Base-by-base conservation (phyloP, 2,797 vertebrate genomes). In the Sparus aurata region DNA sequence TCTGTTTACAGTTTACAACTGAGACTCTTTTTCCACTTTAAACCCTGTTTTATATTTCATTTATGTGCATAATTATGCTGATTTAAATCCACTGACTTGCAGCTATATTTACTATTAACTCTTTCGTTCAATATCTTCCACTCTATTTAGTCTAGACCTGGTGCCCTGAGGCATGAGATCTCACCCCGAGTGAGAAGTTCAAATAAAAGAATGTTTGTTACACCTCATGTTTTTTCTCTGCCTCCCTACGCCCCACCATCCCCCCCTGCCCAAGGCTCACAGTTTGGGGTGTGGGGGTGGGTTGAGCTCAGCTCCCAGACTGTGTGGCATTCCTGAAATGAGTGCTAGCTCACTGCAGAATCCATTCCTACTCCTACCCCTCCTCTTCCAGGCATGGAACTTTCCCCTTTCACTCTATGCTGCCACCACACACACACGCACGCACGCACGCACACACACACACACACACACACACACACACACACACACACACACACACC, bases 301-400 rank as follows among this genome's bases (percentile, higher is more conserved):
- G 73, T 18, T 71, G 55, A 59, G 53, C 67, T 75, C 70, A 61
- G 75, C 47, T 77, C 52, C 60, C 58, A 79, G 88, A 89, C 79
- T 71, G 38, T 72, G 84, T 27, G 78, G 82, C 81, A 90, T 93
- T 93, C 87, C 80, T 88, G 79, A 91, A 86, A 92, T 91, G 69
- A 88, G 81, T 74, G 84, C 45, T 52, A 65, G 83, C 63, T 86
- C 43, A n/a, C 69, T 78, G 54, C 43, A 59, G 58, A 77, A 64
- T 30, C 66, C 15, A 17, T 76, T 86, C 73, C 76, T 54, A 11
- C 25, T 59, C 64, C 22, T 22, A 23, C 69, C 75, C 69, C 69
- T 60, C 77, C 47, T 75, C 59, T 73, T 75, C 69, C 68, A 34
- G 66, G 68, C 45, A 76, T 68, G 34, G 73, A 22, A 77, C 50